These are phyloP conservation scores for Gymnoscopelus microlampas DNA, from an alignment of 2,797 vertebrate species.

Conservation along the genomic window DNA sequence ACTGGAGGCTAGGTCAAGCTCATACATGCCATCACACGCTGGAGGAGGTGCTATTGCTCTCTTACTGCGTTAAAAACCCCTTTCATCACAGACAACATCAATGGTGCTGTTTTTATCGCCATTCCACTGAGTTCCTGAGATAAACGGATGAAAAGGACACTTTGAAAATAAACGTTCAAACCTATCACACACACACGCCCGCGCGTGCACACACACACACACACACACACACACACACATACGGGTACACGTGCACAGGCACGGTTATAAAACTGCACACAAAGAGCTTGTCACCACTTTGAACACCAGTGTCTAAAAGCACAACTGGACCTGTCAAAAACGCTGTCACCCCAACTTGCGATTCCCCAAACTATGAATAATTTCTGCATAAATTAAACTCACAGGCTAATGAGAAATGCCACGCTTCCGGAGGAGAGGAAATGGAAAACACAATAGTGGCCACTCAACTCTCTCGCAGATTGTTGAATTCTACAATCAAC, in stretches of 20 bases:
- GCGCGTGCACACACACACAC: constrained; percentile 18
- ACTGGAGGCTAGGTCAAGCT: constrained; percentile 46
- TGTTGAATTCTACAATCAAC: constrained; percentile 57
- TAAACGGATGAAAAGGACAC: constrained; percentile 12
- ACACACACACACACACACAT: constrained; percentile 19
- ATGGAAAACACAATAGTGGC: constrained; percentile 67
- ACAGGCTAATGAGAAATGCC: constrained; percentile 72
- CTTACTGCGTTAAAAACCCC: constrained; percentile 38
- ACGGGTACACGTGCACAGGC: constrained; percentile 19
- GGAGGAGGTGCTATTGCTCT: constrained; percentile 25
- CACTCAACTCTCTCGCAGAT: constrained; percentile 65
- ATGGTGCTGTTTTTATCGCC: constrained; percentile 47
- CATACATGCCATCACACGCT: constrained; percentile 50
- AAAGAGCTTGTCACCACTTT: constrained; percentile 62
- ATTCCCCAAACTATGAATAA: constrained; percentile 71
- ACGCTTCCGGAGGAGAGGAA: constrained; percentile 63
- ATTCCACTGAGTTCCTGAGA: constrained; percentile 22
- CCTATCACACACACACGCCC: constrained; percentile 22
- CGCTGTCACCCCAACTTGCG: constrained; percentile 44
- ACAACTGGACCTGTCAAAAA: constrained; percentile 61
- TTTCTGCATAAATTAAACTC: constrained; percentile 68
- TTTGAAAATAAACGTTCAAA: constrained; percentile 27
- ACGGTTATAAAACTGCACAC: constrained; percentile 41
- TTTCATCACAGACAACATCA: constrained; percentile 54
- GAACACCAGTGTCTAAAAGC: constrained; percentile 56